Evolutionary conservation across 2,888 invertebrate species (phyloP), one percentile per base, ranked within the genome.

Genomic region (Tipula confusa): DNA sequence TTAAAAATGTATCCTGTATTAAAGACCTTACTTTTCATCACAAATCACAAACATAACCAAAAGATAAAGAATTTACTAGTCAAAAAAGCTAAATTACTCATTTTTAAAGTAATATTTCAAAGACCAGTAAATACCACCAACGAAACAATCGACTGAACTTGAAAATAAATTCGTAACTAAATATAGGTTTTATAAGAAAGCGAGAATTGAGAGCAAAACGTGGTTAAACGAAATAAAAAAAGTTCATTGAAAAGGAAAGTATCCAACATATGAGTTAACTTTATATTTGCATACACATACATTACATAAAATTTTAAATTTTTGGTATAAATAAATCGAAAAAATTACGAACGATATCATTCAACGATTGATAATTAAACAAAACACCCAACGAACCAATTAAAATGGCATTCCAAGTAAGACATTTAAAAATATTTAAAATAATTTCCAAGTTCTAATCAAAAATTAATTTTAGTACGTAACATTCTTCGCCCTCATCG

Each of bases 401-500:
- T 18, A 48, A 83, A 83, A 83, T 83, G 83, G 48, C 83, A 83
- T 83, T 48, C 83, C 48, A 48, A 83, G 83, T 83, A 83, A 83
- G 43, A 29, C 5, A 79, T 79, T 29, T 29, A n/a, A 13, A 29
- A 31, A 13, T 80, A 5, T 80, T 79, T 1, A 43, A 15, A 43
- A 6, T 43, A 36, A 43, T 18, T 24, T 64, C 0, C 3, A 24
- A 64, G 2, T 11, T 80, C 15, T 80, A 80, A 80, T 29, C 11
- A 64, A 24, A 18, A 64, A 24, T 82, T 82, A 48, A 82, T 83
- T 84, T 36, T 85, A 89, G 88, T 86, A 88, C 79, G 36, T 88
- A 83, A 86, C 86, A 84, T 84, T 88, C 15, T 86, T 88, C 80
- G 85, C 88, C 84, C 86, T 86, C 81, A 85, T 87, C 84, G 87